Conservation (phyloP, 2,888 invertebrate species). For the Acanthosepion pharaonis region DNA sequence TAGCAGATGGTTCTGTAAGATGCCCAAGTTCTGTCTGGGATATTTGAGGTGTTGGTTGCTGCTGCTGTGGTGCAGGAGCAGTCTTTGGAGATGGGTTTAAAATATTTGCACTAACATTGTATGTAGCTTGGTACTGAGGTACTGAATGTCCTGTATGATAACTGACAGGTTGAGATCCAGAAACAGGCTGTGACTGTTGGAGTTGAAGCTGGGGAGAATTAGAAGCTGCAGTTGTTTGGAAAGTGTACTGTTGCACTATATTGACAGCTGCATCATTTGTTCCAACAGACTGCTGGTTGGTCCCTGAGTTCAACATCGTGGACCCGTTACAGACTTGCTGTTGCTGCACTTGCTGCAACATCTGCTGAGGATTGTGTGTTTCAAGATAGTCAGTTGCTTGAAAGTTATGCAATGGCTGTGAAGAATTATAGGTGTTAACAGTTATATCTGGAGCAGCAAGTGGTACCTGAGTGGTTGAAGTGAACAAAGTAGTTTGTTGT, state of each 20-base stretch:
- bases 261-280: conserved; percentile 49
- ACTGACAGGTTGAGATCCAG: conserved; percentile 40
- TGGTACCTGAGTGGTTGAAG: conserved; percentile 25
- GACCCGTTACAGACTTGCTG: conserved; percentile 34
- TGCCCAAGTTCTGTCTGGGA: conserved; percentile 2
- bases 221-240: background rate
- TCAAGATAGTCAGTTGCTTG: conserved; percentile 48
- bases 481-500: conserved; percentile 47
- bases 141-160: background rate
- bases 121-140: conserved; percentile 35
- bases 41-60: background rate
- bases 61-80: background rate
- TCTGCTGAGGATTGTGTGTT: conserved; percentile 47
- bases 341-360: conserved; percentile 42
- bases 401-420: conserved; percentile 14
- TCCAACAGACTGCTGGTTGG: conserved; percentile 52
- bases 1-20: conserved; percentile 48
- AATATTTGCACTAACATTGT: conserved; percentile 25
- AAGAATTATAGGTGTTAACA: conserved; percentile 39
- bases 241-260: conserved; percentile 50
- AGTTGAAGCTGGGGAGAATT: conserved; percentile 24
- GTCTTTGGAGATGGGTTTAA: background rate
- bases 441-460: conserved; percentile 37
- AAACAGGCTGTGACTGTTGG: background rate
- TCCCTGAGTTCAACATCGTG: conserved; percentile 49